Evolutionary conservation across 2,113 vertebrate genomes (phyloP), one percentile per base, ranked within the genome.

Genomic region (Columba janthina): DNA sequence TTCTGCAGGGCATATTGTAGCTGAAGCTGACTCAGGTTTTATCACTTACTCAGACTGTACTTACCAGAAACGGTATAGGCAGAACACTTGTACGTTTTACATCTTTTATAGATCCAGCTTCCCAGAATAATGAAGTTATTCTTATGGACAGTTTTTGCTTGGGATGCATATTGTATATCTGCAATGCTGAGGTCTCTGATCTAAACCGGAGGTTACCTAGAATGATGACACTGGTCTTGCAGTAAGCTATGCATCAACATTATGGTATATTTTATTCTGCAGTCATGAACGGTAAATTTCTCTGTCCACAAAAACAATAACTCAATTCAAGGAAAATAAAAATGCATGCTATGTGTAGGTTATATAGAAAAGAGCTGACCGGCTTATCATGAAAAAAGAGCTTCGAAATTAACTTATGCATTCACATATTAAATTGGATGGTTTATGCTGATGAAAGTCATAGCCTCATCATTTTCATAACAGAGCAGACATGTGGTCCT

Each of bases 121-220:
- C 98, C 98, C 97, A 98, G 97, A 98, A 98, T 97, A 97, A 97
- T 96, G 96, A 98, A 98, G 96, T 97, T 98, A 97, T 94, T 97
- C 97, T 97, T 98, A 94, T 88, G 90, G 94, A 76, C 90, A 95
- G 26, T 91, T 97, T 97, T 97, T 98, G 97, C 97, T 97, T 96
- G 96, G 51, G 96, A 92, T 96, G 97, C 94, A 98, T 66, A 95
- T 97, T 97, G 87, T 97, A 86, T 97, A 96, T 97, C 94, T 97
- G 94, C 93, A 96, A 26, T 89, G 96, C 95, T 96, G 83, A 97
- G 90, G 87, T 90, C 88, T 97, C 88, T 95, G 77, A 93, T 96
- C 85, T 96, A 88, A 96, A 90, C 96, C 93, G 93, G 96, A 98
- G 93, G 95, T 97, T 94, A 90, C 94, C 93, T 95, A 94, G 96